A percentile compares a stretch with the other conserved stretches of the same genome.
phyloP scores from a whole-genome alignment of 2,888 invertebrate species.

The Pandemis cinnamomeana region DNA sequence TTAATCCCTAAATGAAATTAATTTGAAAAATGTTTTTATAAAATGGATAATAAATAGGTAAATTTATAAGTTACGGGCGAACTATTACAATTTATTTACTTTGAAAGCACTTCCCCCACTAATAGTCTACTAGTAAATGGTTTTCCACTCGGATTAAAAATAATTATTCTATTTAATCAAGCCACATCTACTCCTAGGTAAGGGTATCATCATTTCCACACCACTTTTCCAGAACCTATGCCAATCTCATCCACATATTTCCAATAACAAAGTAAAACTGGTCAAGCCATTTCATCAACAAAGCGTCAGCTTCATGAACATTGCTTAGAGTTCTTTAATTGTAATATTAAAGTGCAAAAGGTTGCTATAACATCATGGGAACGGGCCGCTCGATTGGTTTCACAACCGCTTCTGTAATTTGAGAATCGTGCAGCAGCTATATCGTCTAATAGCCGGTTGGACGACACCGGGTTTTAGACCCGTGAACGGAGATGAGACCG shows the following conservation, averaged over 20 bases:
- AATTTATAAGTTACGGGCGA: no score
- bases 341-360: conserved; percentile 33
- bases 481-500: not conserved
- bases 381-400: conserved; percentile 24
- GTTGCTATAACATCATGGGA: conserved; percentile 29
- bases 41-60: no score
- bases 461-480: conserved; percentile 13
- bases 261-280: not conserved
- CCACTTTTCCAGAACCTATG: no score
- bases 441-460: conserved; percentile 23
- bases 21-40: not conserved
- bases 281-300: not conserved
- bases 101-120: no score
- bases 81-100: no score
- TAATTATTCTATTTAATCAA: no score
- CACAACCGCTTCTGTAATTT: conserved; percentile 40
- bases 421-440: conserved; percentile 37
- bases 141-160: no score
- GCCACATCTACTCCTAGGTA: no score
- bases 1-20: not conserved
- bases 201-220: no score
- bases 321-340: conserved; percentile 23
- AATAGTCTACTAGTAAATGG: no score
- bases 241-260: no score
- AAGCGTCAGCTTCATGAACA: conserved; percentile 3